Base-by-base conservation (phyloP, 2,797 vertebrate genomes). In the Schizopygopsis malacanthus region DNA sequence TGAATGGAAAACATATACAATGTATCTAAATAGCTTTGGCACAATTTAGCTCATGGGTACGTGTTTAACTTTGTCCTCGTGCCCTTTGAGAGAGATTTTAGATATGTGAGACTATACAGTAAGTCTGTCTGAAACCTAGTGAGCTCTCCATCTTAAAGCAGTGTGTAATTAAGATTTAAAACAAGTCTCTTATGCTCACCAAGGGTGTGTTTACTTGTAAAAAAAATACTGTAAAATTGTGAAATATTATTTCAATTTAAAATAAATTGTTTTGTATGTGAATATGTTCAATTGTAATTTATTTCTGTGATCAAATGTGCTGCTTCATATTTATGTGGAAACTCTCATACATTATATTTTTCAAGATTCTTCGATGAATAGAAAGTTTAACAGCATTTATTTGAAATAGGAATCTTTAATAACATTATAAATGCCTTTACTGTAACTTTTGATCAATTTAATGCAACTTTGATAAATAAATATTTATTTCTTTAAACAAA, bases 1-100 rank as follows among this genome's bases (percentile, higher is more conserved):
- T 18, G 52, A n/a, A 80, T 80, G 61, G 78, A 67, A 50, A 67
- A 50, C 18, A 50, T 67, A 80, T 47, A 80, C 78, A 67, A 12
- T 67, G 18, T 67, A 37, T 50, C 18, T 80, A 50, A 67, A 80
- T 7, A 22, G 78, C n/a, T 22, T 50, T 50, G 43, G 43, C 78
- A 80, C 25, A 37, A 6, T 67, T 37, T 50, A 15, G 43, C 25
- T 67, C 43, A 37, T 79, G 22, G n/a, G 77, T 45, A 41, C 0
- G 13, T n/a, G 6, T 59, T 78, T 59, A 39, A 59, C 33, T 59
- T 56, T 78, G 20, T 33, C 16, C 72, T 75, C 25, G 11, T 52
- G 52, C 12, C 52, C 6, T 67, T 37, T 67, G 28, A 77, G 52
- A 4, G 75, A n/a, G 15, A 39, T 15, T n/a, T 77, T 18, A 18